Base-by-base conservation (phyloP, 2,113 vertebrate genomes). In the Boulengeromyrus knoepffleri region DNA sequence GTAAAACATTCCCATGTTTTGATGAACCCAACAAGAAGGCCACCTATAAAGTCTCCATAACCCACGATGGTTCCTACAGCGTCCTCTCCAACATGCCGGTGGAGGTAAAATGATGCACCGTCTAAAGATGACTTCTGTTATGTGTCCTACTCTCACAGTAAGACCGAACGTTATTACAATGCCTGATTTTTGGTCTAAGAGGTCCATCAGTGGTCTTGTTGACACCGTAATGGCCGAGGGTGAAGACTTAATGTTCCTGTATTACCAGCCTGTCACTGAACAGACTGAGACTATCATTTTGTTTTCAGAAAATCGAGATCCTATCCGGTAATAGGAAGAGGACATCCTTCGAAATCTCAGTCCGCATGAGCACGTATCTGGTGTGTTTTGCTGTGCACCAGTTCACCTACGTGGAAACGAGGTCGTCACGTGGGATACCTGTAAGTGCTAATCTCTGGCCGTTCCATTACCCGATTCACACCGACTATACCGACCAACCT, bases 21-120 rank as follows among this genome's bases (percentile, higher is more conserved):
- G 98, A 99, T 3, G 98, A 99, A 91, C 98, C 98, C 47, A 99
- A 99, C 94, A 99, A 98, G 96, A 99, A 99, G 92, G 97, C 98
- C 83, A 99, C 98, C 47, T 99, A 96, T 90, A 97, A 21, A 0
- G 96, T 99, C 92, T 96, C 97, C 70, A 97, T 99, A 89, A 91
- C 96, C 89, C 97, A 99, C 88, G 90, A 93, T 53, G 13, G 47
- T 0, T 0, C 0, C 0, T 99, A 98, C 88, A 0, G n/a, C 4
- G 98, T 95, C 0, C 94, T 99, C 86, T 98, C 99, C 92, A 99
- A 99, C 94, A 99, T 99, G 99, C 97, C 98, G 0, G 87, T 91
- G 31, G 91, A 94, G 97, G 98, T 99, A 95, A 0, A 90, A 87
- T 3, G 5, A 86, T 1, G 21, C 45, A 15, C 83, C 1, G 4